phyloP scores from a whole-genome alignment of 2,888 invertebrate species.

The Caradrina kadenii region DNA sequence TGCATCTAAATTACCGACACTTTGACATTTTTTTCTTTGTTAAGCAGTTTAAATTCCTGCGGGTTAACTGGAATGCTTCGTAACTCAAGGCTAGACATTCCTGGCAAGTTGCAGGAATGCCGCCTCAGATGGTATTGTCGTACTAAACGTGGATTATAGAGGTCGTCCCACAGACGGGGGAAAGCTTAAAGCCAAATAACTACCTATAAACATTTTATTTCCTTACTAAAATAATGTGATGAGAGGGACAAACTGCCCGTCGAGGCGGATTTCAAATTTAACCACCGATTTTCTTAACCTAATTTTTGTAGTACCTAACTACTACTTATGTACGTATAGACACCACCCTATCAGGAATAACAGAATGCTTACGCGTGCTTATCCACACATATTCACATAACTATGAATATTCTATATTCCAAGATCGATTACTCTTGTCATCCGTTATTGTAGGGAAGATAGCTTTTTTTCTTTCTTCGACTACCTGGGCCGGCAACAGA shows the following conservation, averaged over 20 bases:
- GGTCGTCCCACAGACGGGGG: neutral
- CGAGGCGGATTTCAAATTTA: neutral
- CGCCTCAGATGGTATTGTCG: slow-evolving; percentile 40
- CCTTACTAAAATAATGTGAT: neutral
- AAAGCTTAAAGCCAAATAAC: slow-evolving; percentile 10
- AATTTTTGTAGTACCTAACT: neutral
- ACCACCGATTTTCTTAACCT: neutral
- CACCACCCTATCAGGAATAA: neutral
- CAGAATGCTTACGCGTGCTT: slow-evolving; percentile 7
- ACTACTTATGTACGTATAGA: neutral
- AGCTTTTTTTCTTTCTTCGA: slow-evolving; percentile 36
- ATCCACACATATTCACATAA: slow-evolving; percentile 4
- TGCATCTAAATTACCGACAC: slow-evolving; percentile 11
- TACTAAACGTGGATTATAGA: slow-evolving; percentile 35
- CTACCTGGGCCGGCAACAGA: slow-evolving; percentile 30
- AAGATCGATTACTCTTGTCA: slow-evolving; percentile 37
- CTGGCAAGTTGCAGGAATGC: slow-evolving; percentile 49
- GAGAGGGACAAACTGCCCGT: neutral
- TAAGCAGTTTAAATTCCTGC: slow-evolving; percentile 44
- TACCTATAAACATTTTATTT: slow-evolving; percentile 12
- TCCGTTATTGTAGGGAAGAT: slow-evolving; percentile 26
- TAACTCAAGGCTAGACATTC: slow-evolving; percentile 47
- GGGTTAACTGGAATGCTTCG: slow-evolving; percentile 27
- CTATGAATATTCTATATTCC: slow-evolving; percentile 27
- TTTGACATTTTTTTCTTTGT: slow-evolving; percentile 26